These are phyloP conservation scores for Limnephilus marmoratus DNA, from an alignment of 2,888 invertebrate species.

Conservation along the genomic window DNA sequence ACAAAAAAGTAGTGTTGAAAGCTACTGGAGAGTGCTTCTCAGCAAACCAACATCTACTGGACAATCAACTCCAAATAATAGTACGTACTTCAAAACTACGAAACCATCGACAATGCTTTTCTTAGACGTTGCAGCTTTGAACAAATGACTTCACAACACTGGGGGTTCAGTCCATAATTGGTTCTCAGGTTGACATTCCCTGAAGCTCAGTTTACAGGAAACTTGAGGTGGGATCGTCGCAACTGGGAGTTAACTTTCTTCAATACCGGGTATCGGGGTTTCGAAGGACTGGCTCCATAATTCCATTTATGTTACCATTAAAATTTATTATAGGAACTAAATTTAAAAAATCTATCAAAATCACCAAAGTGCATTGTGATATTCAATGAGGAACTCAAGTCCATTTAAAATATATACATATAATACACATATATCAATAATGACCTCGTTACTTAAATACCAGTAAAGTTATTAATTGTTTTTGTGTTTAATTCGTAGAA, in stretches of 20 bases:
- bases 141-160: background rate
- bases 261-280: background rate
- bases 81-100: background rate
- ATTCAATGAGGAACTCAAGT: too few relatives aligned
- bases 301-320: background rate
- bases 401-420: too few relatives aligned
- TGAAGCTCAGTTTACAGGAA: background rate
- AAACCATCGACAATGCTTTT: background rate
- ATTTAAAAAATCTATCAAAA: too few relatives aligned
- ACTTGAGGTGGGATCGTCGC: background rate
- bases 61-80: background rate
- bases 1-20: background rate
- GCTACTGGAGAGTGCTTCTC: background rate
- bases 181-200: background rate
- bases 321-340: too few relatives aligned
- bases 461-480: too few relatives aligned
- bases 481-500: too few relatives aligned
- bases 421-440: too few relatives aligned
- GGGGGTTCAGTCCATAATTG: background rate
- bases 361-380: too few relatives aligned
- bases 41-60: background rate
- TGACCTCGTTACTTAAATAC: too few relatives aligned
- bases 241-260: background rate
- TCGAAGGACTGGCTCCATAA: background rate
- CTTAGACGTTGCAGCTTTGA: background rate